Base-by-base conservation (phyloP, 2,888 invertebrate species). In the Meiosimyza decipiens region DNA sequence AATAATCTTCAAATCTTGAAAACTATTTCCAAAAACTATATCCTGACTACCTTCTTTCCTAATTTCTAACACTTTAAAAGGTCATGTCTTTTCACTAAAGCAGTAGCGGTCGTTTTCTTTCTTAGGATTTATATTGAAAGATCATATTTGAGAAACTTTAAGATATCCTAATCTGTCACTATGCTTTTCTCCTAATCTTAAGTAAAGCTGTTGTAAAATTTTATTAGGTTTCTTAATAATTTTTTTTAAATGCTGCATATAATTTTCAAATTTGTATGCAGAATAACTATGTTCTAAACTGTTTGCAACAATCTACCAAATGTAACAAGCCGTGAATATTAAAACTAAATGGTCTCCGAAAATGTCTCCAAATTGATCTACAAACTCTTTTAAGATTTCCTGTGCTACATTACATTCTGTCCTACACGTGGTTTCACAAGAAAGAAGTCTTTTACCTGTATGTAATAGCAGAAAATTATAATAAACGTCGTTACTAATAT, bases 181-280 rank as follows among this genome's bases (percentile, higher is more conserved):
- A n/a, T n/a, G n/a, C n/a, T n/a, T n/a, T n/a, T n/a, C n/a, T n/a
- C n/a, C n/a, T n/a, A n/a, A n/a, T n/a, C n/a, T n/a, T n/a, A n/a
- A n/a, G n/a, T n/a, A n/a, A n/a, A n/a, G n/a, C n/a, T n/a, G n/a
- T n/a, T n/a, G n/a, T n/a, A n/a, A n/a, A n/a, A n/a, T n/a, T n/a
- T n/a, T n/a, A n/a, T n/a, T n/a, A n/a, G n/a, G n/a, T n/a, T n/a
- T n/a, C n/a, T n/a, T n/a, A n/a, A n/a, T n/a, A n/a, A n/a, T n/a
- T n/a, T n/a, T n/a, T n/a, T n/a, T n/a, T n/a, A n/a, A 68, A 71
- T 71, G 64, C 63, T n/a, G n/a, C n/a, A n/a, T n/a, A n/a, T n/a
- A n/a, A n/a, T n/a, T n/a, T n/a, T n/a, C n/a, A n/a, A n/a, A 74
- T 52, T 74, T 71, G 68, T 71, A 74, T 9, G 71, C 73, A 1